Evolutionary conservation across 2,113 vertebrate genomes (phyloP).

Genomic region (Ctenomys sociabilis): DNA sequence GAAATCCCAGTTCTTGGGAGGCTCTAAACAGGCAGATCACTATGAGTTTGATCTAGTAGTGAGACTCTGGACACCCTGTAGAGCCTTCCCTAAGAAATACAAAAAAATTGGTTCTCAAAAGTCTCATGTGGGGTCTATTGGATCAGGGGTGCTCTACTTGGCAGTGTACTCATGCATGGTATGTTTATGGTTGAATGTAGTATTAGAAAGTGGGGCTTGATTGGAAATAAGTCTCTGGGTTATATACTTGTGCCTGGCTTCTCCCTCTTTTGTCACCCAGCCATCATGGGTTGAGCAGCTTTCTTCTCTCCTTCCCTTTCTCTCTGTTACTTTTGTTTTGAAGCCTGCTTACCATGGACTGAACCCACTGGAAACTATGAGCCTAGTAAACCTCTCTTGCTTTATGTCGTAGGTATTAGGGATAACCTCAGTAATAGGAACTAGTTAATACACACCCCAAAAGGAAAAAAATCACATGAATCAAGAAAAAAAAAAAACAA

Average conservation of each 20-base stretch:
- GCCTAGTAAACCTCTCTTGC: background rate
- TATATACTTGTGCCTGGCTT: background rate
- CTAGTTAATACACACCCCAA: background rate
- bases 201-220: background rate
- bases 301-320: background rate
- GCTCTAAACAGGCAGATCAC: no score
- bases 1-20: no score
- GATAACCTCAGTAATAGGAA: background rate
- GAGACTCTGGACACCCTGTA: no score
- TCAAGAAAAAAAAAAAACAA: background rate
- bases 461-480: constrained; percentile 46
- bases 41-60: no score
- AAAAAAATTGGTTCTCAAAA: background rate
- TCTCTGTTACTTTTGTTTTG: background rate
- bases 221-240: background rate
- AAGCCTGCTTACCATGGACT: background rate
- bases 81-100: background rate
- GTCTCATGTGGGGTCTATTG: background rate
- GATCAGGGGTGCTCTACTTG: background rate
- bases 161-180: background rate
- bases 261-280: background rate
- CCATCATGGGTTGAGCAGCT: background rate
- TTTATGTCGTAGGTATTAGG: background rate
- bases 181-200: background rate
- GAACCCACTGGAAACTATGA: background rate